These are phyloP conservation scores for Alectura lathami DNA, from an alignment of 2,113 vertebrate species.

Conservation along the genomic window DNA sequence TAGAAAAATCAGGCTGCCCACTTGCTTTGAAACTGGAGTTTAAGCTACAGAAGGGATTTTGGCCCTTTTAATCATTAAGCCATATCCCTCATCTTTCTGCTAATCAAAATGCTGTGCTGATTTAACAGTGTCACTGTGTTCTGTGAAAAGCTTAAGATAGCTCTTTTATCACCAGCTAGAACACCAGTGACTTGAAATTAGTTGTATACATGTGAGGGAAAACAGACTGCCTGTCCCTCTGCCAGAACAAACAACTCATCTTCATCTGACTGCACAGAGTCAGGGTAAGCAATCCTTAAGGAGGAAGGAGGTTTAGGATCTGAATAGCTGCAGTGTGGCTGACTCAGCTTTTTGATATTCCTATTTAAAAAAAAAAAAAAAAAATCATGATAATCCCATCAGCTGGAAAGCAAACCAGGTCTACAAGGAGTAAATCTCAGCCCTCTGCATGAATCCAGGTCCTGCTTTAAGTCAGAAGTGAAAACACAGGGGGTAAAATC, in stretches of 20 bases:
- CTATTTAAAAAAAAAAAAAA: neutral
- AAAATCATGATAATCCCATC: neutral
- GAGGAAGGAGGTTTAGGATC: neutral
- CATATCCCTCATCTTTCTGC: conserved; percentile 9
- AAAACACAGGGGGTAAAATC: fast-evolving
- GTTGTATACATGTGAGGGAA: conserved; percentile 42
- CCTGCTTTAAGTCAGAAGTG: neutral
- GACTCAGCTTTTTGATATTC: conserved; percentile 56
- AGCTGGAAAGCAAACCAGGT: neutral
- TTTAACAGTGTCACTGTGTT: conserved; percentile 62
- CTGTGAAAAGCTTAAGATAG: conserved; percentile 60
- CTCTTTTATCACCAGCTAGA: conserved; percentile 60
- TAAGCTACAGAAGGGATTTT: conserved; percentile 1
- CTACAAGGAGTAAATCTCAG: neutral
- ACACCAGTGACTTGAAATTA: conserved; percentile 55
- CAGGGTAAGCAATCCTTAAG: conserved; percentile 28
- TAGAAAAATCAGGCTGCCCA: neutral
- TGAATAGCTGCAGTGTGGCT: conserved; percentile 22
- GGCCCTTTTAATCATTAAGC: conserved; percentile 24
- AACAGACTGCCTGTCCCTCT: conserved; percentile 65
- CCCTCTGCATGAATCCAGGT: neutral
- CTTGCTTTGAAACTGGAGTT: neutral
- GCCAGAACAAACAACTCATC: conserved; percentile 66
- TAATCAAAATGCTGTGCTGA: conserved; percentile 55
- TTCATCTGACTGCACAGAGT: conserved; percentile 33